A percentile compares a stretch with the other conserved stretches of the same genome.
phyloP scores from a whole-genome alignment of 2,888 invertebrate genomes.

The Galeruca laticollis region DNA sequence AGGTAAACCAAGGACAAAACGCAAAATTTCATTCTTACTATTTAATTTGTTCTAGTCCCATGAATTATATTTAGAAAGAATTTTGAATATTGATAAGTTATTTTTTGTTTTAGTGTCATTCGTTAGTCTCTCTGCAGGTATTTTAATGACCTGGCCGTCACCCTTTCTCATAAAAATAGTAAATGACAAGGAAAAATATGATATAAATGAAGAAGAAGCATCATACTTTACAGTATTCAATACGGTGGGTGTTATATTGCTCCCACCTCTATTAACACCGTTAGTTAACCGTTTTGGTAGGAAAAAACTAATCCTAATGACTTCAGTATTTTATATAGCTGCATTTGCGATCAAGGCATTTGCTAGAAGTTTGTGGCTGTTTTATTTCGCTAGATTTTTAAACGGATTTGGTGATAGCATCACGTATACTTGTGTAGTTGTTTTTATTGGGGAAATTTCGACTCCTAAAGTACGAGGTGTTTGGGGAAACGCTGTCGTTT shows the following conservation, averaged over 20 bases:
- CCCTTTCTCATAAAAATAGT: constrained; percentile 58
- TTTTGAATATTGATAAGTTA: no score
- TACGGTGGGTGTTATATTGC: constrained; percentile 38
- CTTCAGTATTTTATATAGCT: constrained; percentile 9
- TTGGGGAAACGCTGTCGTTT: constrained; percentile 56
- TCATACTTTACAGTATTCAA: constrained; percentile 48
- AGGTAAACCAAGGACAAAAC: no score
- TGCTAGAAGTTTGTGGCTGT: constrained; percentile 36
- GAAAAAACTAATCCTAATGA: constrained; percentile 41
- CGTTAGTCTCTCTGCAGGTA: not conserved
- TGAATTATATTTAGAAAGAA: no score
- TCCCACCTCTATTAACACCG: constrained; percentile 7
- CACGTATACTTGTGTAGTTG: constrained; percentile 51
- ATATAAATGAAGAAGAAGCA: constrained; percentile 49
- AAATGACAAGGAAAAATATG: constrained; percentile 47
- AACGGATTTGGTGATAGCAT: constrained; percentile 54
- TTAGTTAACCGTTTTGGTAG: constrained; percentile 46
- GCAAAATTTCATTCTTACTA: no score
- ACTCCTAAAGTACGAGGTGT: constrained; percentile 56
- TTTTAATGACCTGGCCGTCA: constrained; percentile 54
- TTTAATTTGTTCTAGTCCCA: no score
- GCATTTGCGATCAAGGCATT: not conserved
- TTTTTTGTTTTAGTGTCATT: constrained; percentile 17
- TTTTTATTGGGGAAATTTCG: constrained; percentile 58
- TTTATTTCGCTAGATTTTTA: constrained; percentile 56